phyloP scores from a whole-genome alignment of 2,888 invertebrate genomes.

The Dexiosoma caninum region DNA sequence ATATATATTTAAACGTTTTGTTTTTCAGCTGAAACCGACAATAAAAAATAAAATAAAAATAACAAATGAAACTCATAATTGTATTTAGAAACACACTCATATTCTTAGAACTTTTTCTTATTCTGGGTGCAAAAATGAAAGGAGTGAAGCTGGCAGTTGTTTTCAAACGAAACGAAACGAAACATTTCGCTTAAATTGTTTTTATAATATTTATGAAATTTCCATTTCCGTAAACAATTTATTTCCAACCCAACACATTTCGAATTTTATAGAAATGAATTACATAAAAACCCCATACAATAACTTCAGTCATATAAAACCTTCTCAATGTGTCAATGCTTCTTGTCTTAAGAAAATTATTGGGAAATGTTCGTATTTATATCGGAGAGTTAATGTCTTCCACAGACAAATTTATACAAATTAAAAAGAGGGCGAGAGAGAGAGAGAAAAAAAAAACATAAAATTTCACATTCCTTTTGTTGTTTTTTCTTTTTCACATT shows the following conservation, averaged over 20 bases:
- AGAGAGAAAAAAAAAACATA: not conserved
- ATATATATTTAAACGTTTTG: too few relatives aligned
- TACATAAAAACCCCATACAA: constrained; percentile 5
- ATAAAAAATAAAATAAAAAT: not conserved
- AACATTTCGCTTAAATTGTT: constrained; percentile 19
- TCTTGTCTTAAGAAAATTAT: not conserved
- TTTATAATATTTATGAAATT: constrained; percentile 38
- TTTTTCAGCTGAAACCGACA: not conserved
- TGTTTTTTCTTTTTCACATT: too few relatives aligned
- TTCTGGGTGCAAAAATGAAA: not conserved
- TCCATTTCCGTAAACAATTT: constrained; percentile 53
- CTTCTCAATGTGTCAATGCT: not conserved
- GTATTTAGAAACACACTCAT: not conserved
- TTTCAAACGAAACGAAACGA: constrained; percentile 9
- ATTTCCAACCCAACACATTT: constrained; percentile 43
- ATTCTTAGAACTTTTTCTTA: not conserved
- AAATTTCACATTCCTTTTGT: not conserved
- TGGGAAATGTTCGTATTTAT: not conserved
- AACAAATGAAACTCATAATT: not conserved
- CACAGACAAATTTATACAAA: not conserved
- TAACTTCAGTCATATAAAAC: not conserved
- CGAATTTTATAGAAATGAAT: constrained; percentile 29
- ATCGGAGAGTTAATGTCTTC: not conserved
- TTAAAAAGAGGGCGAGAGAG: too few relatives aligned
- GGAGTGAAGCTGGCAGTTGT: not conserved